Conservation (phyloP, 2,113 vertebrate species). For the Nibea albiflora region DNA sequence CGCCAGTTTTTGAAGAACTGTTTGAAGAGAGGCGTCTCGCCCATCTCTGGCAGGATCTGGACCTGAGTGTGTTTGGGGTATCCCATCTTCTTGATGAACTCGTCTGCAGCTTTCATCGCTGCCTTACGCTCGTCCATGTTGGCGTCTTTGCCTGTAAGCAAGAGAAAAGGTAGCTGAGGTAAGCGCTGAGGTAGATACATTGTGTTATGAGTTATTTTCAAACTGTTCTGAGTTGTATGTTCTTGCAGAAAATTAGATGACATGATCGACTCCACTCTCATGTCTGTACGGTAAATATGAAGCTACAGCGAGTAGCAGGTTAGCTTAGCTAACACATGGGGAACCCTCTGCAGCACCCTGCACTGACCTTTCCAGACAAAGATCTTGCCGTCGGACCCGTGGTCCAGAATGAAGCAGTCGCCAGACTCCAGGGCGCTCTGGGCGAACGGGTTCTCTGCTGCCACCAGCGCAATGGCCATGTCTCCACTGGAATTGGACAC, state of each 20-base stretch:
- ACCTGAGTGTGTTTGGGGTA: constrained; percentile 96
- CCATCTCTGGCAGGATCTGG: constrained; percentile 93
- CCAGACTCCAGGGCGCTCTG: constrained; percentile 91
- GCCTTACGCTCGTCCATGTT: constrained; percentile 94
- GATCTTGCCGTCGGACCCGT: constrained; percentile 93
- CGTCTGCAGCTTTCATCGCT: constrained; percentile 91
- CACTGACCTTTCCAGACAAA: constrained; percentile 97
- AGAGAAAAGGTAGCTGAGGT: background rate
- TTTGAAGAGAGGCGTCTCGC: constrained; percentile 97
- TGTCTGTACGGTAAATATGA: background rate
- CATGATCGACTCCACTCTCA: background rate
- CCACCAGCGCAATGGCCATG: constrained; percentile 92
- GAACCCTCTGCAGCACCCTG: background rate
- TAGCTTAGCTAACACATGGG: background rate
- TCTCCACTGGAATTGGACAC: constrained; percentile 90
- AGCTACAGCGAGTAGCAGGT: background rate
- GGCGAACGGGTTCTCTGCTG: constrained; percentile 95
- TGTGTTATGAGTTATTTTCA: too few species aligned
- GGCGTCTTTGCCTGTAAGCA: constrained; percentile 88
- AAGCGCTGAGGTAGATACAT: too few species aligned
- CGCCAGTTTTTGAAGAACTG: constrained; percentile 99
- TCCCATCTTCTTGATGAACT: constrained; percentile 97
- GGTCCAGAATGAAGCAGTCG: constrained; percentile 98
- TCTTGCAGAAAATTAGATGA: background rate
- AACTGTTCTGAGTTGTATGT: too few species aligned